phyloP scores from a whole-genome alignment of 2,797 vertebrate genomes.

The Myiotriccus ornatus region DNA sequence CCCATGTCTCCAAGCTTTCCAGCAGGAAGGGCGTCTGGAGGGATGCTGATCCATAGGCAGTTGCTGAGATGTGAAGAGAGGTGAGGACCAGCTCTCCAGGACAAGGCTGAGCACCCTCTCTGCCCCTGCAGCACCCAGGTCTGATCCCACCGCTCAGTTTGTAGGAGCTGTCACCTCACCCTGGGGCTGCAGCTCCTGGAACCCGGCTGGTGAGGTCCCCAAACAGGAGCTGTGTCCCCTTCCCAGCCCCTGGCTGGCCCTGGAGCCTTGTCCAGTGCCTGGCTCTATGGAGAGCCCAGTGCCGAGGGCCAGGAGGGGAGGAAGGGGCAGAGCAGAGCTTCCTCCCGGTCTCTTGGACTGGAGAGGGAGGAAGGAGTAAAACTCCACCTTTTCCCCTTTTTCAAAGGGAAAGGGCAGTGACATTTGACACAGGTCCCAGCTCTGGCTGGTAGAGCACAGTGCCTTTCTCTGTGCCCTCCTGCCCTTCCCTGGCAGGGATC shows the following conservation, averaged over 20 bases:
- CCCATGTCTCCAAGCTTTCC: accelerated
- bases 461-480: background rate
- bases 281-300: background rate
- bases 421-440: background rate
- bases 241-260: background rate
- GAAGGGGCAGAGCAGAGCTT: conserved; percentile 17
- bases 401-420: background rate
- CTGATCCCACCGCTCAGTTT: background rate
- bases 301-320: background rate
- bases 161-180: background rate
- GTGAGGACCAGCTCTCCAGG: background rate
- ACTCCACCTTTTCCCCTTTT: conserved; percentile 59
- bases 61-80: background rate
- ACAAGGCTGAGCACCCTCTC: background rate
- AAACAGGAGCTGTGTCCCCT: background rate
- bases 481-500: background rate
- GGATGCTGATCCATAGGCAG: accelerated
- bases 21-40: background rate
- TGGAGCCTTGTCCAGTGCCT: background rate
- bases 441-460: background rate
- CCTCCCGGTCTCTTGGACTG: background rate
- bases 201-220: background rate
- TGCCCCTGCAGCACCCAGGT: background rate
- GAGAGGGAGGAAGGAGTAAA: conserved; percentile 24
- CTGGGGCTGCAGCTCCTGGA: background rate